A percentile compares a stretch with the other conserved stretches of the same genome.
Evolutionary conservation across 64 coral and sea anemone genomes (phyloP).

Genomic region (Anthopleura sola): DNA sequence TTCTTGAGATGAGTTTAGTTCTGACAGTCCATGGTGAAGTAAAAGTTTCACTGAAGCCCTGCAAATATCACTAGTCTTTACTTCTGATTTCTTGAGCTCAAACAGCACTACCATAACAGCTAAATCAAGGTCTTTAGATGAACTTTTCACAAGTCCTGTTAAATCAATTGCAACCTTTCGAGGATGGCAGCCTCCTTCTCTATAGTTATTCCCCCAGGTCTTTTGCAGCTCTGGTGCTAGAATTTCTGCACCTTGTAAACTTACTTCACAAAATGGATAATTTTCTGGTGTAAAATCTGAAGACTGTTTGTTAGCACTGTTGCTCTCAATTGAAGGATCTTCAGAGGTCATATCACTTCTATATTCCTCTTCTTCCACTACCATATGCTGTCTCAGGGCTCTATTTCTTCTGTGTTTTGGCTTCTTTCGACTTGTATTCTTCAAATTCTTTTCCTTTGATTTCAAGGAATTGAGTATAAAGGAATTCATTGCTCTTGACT

Average conservation of each 20-base stretch:
- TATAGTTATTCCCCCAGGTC: conserved; percentile 41
- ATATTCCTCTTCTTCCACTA: background rate
- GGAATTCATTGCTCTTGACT: background rate
- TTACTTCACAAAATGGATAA: background rate
- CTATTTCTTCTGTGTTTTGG: background rate
- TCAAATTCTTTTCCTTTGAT: background rate
- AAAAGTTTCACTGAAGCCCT: conserved; percentile 8
- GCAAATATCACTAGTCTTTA: background rate
- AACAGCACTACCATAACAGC: conserved; percentile 19
- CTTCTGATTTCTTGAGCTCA: background rate
- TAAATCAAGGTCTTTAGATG: background rate
- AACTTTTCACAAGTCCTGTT: background rate
- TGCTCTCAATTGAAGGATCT: background rate
- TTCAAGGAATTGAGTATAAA: background rate
- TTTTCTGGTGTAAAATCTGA: background rate
- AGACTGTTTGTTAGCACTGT: background rate
- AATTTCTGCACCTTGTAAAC: background rate
- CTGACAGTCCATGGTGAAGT: conserved; percentile 14
- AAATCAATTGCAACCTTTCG: conserved; percentile 54
- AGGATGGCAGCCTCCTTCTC: conserved; percentile 39
- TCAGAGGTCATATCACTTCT: background rate
- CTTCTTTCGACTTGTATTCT: background rate
- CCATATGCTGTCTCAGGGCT: background rate
- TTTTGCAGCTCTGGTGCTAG: background rate
- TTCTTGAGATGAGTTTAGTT: background rate